Percentiles rank a stretch among this genome's conserved stretches.
phyloP scores from a whole-genome alignment of 2,797 vertebrate species.

The Rhabdophis nuchalis region DNA sequence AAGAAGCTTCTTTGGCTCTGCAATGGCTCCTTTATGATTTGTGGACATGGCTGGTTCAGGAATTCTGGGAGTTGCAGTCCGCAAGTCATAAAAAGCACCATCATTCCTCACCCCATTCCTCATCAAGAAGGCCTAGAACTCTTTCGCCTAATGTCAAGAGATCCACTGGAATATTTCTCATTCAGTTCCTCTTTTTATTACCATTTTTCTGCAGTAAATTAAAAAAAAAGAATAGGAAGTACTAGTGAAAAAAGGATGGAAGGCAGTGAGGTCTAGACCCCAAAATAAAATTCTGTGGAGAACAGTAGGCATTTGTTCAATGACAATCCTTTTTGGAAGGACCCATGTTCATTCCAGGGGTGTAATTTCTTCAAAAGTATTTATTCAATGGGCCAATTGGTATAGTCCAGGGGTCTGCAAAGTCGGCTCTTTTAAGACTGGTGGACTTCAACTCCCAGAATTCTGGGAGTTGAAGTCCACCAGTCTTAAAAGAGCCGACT shows the following conservation, averaged over 20 bases:
- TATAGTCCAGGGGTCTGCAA: too few species aligned
- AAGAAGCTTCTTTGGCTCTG: too few species aligned
- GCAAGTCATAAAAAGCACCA: too few species aligned
- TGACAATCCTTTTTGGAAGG: background rate
- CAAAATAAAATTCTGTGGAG: background rate
- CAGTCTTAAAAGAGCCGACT: too few species aligned
- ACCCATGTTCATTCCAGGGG: background rate
- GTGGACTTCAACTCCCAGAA: too few species aligned
- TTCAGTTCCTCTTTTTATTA: background rate
- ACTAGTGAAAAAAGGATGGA: background rate
- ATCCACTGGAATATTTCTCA: background rate
- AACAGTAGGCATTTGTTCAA: background rate
- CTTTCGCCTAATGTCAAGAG: background rate
- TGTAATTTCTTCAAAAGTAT: background rate
- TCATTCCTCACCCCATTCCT: too few species aligned
- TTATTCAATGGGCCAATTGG: background rate
- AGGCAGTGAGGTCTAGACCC: background rate
- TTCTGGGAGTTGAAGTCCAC: too few species aligned
- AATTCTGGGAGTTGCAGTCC: too few species aligned
- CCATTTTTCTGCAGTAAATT: background rate
- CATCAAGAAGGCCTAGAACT: background rate
- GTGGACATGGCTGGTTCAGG: too few species aligned
- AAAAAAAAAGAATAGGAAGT: background rate
- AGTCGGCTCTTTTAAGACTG: too few species aligned
- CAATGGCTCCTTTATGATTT: too few species aligned